phyloP scores from a whole-genome alignment of 2,888 invertebrate species.

The Dendrolimus pini region DNA sequence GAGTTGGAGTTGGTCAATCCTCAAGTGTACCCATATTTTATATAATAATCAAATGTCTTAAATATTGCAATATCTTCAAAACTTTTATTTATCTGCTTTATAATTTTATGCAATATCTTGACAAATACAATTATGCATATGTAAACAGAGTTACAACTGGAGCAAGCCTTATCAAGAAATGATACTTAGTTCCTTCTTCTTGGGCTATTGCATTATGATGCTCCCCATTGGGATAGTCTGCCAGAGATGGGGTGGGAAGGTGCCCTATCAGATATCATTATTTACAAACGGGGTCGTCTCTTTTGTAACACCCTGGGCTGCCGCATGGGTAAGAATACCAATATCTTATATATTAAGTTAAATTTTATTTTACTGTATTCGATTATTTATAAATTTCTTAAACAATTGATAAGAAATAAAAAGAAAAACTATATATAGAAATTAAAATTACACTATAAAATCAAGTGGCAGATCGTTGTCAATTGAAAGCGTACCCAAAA shows the following conservation, averaged over 20 bases:
- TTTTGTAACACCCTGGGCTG: slow-evolving; percentile 39
- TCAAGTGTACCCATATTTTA: not conserved
- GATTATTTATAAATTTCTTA: too few relatives aligned
- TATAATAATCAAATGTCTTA: not conserved
- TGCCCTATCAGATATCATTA: slow-evolving; percentile 60
- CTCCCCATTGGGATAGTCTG: slow-evolving; percentile 74
- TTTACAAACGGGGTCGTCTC: slow-evolving; percentile 27
- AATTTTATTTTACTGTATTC: too few relatives aligned
- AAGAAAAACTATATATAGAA: slow-evolving; percentile 13
- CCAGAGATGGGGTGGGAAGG: slow-evolving; percentile 78
- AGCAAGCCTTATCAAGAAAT: slow-evolving; percentile 43
- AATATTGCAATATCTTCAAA: not conserved
- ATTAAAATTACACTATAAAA: too few relatives aligned
- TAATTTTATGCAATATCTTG: slow-evolving; percentile 1
- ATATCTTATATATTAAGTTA: too few relatives aligned
- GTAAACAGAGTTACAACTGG: slow-evolving; percentile 41
- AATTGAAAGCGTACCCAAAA: too few relatives aligned
- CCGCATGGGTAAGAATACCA: slow-evolving; percentile 31
- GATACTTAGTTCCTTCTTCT: slow-evolving; percentile 63
- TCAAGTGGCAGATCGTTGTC: too few relatives aligned
- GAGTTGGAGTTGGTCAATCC: not conserved
- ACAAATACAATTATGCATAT: not conserved
- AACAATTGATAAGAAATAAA: too few relatives aligned
- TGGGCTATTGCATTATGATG: slow-evolving; percentile 71
- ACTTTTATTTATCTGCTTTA: slow-evolving; percentile 2